Evolutionary conservation across 2,797 vertebrate species (phyloP), one percentile per base, ranked within the genome.

Genomic region (Sebastes oblongus): DNA sequence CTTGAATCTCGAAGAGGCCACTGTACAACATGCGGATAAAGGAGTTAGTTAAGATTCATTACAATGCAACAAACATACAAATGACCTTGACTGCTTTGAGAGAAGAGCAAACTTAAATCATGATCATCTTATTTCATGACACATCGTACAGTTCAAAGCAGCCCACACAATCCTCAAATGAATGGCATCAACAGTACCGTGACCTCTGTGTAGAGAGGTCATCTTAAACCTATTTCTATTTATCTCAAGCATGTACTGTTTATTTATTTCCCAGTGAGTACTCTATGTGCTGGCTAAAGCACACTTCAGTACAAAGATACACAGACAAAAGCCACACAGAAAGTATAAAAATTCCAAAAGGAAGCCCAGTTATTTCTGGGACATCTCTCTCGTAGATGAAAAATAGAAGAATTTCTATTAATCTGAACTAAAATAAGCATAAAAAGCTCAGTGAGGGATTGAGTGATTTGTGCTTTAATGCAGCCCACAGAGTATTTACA

Each of bases 401-500:
- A 92, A 84, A 86, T 76, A 59, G 61, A 85, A 20, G 39, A 71
- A 84, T 86, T 91, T 89, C 71, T 90, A 92, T 93, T 91, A 92
- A 93, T 93, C 88, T 88, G 77, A 86, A 84, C 87, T 80, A 87
- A 92, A 94, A 94, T 90, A 91, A 87, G 86, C 83, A 90, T 90
- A 91, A 89, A 91, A 90, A 76, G 89, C 87, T 88, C 83, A 89
- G 83, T 67, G 85, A 91, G 88, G 90, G 91, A 91, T 88, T 92
- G 91, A 90, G 88, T 90, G 93, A 93, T 94, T 93, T 93, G 88
- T 86, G 86, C 90, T 88, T 92, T 93, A 93, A 92, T 93, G 85
- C 91, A 91, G 89, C 92, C 91, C 91, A 92, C 88, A 81, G 88
- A 93, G 92, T 93, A 92, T 94, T 95, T 94, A 95, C 94, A 94